phyloP scores from a whole-genome alignment of 2,888 invertebrate genomes.

The Disparrhopalites patrizii region DNA sequence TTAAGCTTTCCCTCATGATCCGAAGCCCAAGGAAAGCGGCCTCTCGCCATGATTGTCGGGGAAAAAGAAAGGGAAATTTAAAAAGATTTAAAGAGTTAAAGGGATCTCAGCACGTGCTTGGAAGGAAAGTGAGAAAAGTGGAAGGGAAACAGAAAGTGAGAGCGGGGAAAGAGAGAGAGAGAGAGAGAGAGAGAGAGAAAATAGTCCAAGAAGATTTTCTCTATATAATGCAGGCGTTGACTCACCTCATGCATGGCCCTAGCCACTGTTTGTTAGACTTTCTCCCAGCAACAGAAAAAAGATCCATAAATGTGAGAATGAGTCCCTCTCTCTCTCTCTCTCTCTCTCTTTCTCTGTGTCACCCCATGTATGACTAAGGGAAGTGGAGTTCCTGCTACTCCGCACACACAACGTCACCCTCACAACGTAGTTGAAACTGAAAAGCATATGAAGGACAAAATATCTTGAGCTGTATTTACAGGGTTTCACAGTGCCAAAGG shows the following conservation, averaged over 20 bases:
- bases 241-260: slow-evolving; percentile 16
- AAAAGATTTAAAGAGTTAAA: neutral
- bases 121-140: neutral
- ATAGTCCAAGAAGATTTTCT: slow-evolving; percentile 4
- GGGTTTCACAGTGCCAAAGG: slow-evolving; percentile 9
- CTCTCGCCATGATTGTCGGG: neutral
- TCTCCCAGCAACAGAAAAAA: slow-evolving; percentile 25
- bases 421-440: neutral
- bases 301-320: slow-evolving; percentile 18
- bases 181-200: neutral
- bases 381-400: no score
- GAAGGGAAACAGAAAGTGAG: slow-evolving; percentile 11
- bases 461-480: neutral
- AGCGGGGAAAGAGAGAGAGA: neutral
- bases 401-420: neutral
- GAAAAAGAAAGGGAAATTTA: neutral
- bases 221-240: slow-evolving; percentile 19
- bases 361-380: no score
- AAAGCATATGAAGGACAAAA: slow-evolving; percentile 3
- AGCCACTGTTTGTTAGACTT: slow-evolving; percentile 20
- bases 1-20: neutral
- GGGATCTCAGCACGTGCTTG: neutral
- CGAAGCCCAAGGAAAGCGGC: neutral
- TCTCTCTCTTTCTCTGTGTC: neutral
- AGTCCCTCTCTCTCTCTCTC: neutral